Evolutionary conservation across 2,113 vertebrate species (phyloP).

Genomic region (Tragelaphus imberbis): DNA sequence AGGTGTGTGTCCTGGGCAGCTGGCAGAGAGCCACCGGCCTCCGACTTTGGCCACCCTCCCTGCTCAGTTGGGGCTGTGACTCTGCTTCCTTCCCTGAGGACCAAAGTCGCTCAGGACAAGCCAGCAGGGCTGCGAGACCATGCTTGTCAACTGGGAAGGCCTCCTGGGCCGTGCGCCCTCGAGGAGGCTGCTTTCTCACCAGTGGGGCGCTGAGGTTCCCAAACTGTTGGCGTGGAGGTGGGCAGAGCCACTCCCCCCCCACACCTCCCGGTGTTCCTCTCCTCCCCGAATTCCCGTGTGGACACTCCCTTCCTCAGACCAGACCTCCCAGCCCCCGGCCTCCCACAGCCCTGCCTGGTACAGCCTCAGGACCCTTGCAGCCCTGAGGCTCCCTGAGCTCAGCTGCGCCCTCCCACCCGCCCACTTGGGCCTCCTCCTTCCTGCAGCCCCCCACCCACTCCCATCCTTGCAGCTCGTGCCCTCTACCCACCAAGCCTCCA

Average conservation of each 20-base stretch:
- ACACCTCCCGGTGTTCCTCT: not conserved
- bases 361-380: not conserved
- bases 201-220: not conserved
- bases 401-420: not conserved
- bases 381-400: not conserved
- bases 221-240: not conserved
- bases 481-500: not conserved
- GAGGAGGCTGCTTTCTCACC: not conserved
- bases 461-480: not conserved
- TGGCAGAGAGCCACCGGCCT: not conserved
- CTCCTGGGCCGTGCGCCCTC: not conserved
- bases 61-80: not conserved
- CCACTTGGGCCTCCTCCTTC: not conserved
- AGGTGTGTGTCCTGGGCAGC: not conserved
- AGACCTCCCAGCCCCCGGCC: not conserved
- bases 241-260: no score
- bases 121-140: not conserved
- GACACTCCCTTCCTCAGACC: not conserved
- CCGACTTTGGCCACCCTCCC: no score
- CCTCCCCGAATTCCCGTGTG: not conserved
- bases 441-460: not conserved
- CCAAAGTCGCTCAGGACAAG: rapidly evolving
- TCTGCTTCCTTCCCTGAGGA: not conserved
- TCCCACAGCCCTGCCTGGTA: not conserved
- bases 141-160: not conserved